Base-by-base conservation (phyloP, 2,888 invertebrate species). In the Venustoraphidia nigricollis region DNA sequence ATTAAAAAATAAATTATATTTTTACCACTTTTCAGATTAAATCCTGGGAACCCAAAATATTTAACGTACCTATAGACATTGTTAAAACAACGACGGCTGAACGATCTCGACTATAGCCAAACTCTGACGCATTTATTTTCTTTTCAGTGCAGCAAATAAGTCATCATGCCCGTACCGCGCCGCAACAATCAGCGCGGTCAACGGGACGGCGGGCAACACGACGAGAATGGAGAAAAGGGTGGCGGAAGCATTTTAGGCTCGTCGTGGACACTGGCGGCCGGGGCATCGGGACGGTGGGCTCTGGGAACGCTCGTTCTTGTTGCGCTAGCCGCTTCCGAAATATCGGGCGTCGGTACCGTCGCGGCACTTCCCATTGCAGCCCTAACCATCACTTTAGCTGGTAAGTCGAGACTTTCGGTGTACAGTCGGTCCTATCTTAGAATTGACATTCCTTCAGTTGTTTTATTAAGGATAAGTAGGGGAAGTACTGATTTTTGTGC, bases 261-360 rank as follows among this genome's bases (percentile, higher is more conserved):
- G 17, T 9, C 11, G 42, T 17, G 42, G n/a, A 34, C 42, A 14
- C 34, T 34, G 42, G 42, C 42, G 58, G 48, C 62, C 63, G 41
- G 70, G 65, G 40, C 71, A 66, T 57, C 62, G 48, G 60, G 61
- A 45, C 69, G 77, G 8, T 76, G 76, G 75, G 74, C 76, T 3
- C 66, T 79, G 10, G 78, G 77, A 2, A 69, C 74, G 6, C 63
- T 76, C 10, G 67, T 77, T 49, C 62, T 78, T 50, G 71, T 75
- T 1, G 77, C 75, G 2, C 66, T 77, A 36, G 73, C 75, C 2
- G 72, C 77, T 2, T 77, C 76, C 47, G 74, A 75, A 62, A 63
- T 62, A 47, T 71, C 75, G 50, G 76, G 77, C 55, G 74, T 75
- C 55, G 73, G 74, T 52, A 71, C 76, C 1, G 67, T 77, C 1